Conservation (phyloP, 2,113 vertebrate genomes). For the Cryptomyrus ogoouensis region DNA sequence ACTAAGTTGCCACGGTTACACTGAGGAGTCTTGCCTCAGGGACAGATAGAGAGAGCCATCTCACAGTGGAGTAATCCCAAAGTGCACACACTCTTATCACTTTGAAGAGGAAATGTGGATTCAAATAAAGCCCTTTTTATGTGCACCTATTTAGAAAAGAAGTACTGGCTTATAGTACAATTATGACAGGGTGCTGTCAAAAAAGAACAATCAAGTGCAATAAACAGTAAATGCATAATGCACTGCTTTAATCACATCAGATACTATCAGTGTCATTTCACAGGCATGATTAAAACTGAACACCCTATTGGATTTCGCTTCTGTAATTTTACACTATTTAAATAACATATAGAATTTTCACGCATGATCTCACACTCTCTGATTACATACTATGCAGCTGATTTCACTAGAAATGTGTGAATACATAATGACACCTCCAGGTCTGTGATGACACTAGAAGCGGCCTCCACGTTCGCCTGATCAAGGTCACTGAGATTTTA, state of each 20-base stretch:
- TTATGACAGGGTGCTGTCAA: slow-evolving; percentile 51
- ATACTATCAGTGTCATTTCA: background rate
- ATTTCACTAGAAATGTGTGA: background rate
- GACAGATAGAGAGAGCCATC: slow-evolving; percentile 35
- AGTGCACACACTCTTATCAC: slow-evolving; percentile 18
- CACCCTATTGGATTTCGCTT: background rate
- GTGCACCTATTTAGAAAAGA: slow-evolving; percentile 15
- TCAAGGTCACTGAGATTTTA: slow-evolving; percentile 3
- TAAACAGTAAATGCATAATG: slow-evolving; percentile 31
- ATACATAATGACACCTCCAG: background rate
- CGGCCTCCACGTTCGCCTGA: background rate
- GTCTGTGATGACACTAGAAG: background rate
- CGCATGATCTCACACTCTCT: background rate
- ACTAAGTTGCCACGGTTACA: slow-evolving; percentile 39
- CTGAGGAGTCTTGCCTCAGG: slow-evolving; percentile 44
- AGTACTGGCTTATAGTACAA: slow-evolving; percentile 44
- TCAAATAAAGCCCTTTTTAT: slow-evolving; percentile 21
- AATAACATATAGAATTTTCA: background rate
- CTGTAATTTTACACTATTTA: background rate
- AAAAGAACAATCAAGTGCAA: slow-evolving; percentile 26
- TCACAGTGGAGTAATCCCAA: slow-evolving; percentile 28
- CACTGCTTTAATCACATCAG: slow-evolving; percentile 25
- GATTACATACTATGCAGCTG: background rate
- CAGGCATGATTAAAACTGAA: background rate
- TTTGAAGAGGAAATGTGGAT: slow-evolving; percentile 28